Conservation (phyloP, 2,113 vertebrate species). For the Pelmatolapia mariae region DNA sequence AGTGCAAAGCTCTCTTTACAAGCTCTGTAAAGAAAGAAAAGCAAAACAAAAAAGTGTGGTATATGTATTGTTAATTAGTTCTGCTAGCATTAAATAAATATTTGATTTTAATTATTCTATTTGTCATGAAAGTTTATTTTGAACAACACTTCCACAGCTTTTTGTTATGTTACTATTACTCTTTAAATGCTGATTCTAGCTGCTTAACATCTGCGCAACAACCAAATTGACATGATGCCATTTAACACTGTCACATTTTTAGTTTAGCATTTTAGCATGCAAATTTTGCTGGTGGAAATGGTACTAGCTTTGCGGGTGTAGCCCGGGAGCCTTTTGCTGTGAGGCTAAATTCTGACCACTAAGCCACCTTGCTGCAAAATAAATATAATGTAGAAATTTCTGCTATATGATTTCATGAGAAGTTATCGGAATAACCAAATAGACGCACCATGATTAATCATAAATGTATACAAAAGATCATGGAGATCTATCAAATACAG, state of each 20-base stretch:
- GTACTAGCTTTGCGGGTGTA: not conserved
- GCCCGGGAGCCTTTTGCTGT: not conserved
- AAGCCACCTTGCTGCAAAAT: not conserved
- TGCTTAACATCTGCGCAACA: not conserved
- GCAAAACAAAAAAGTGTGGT: not conserved
- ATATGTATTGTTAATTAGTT: not conserved
- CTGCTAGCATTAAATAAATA: not conserved
- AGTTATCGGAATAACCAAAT: not conserved
- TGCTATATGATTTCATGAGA: not conserved
- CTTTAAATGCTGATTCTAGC: not conserved
- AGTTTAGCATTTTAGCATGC: not conserved
- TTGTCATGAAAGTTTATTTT: not conserved
- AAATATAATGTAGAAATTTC: not conserved
- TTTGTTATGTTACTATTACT: not conserved
- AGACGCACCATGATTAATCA: not conserved
- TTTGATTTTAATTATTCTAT: not conserved
- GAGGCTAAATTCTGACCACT: not conserved
- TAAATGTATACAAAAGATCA: not conserved
- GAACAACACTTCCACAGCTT: not conserved
- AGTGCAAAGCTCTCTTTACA: not conserved
- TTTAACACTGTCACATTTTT: not conserved
- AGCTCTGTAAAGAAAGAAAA: not conserved
- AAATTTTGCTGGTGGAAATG: not conserved
- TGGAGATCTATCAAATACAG: not conserved
- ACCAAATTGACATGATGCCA: not conserved